Evolutionary conservation across 2,797 vertebrate species (phyloP).

Genomic region (Clarias laeviceps): DNA sequence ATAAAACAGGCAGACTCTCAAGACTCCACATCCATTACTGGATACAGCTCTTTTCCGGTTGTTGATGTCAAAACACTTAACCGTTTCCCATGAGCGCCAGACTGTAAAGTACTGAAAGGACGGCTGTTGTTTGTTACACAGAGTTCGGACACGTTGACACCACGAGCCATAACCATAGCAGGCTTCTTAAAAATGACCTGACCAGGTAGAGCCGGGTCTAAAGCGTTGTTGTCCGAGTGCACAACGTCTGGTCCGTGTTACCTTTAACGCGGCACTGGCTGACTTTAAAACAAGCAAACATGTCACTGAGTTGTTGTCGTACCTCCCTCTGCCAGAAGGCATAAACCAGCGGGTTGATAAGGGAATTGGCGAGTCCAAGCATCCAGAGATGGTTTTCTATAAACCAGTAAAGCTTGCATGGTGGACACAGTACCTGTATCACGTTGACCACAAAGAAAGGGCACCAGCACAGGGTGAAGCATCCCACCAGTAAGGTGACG

Average conservation of each 20-base stretch:
- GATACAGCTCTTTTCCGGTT: conserved; percentile 23
- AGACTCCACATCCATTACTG: conserved; percentile 49
- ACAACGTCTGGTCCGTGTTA: conserved; percentile 12
- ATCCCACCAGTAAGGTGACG: conserved; percentile 82
- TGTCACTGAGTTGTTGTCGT: conserved; percentile 75
- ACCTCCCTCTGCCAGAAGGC: conserved; percentile 88
- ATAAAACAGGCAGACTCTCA: conserved; percentile 11
- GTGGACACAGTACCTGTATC: conserved; percentile 76
- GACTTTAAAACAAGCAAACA: conserved; percentile 69
- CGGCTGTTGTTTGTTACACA: conserved; percentile 4
- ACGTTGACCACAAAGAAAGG: conserved; percentile 85
- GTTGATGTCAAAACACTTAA: conserved; percentile 43
- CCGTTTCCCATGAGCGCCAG: conserved; percentile 34
- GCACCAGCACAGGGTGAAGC: conserved; percentile 86
- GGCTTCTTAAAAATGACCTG: conserved; percentile 13
- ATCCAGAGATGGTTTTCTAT: conserved; percentile 87
- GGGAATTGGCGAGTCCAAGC: conserved; percentile 84
- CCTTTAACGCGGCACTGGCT: conserved; percentile 47
- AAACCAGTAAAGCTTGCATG: conserved; percentile 73
- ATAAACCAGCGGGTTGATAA: conserved; percentile 89
- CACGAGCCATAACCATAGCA: neutral
- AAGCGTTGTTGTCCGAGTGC: conserved; percentile 22
- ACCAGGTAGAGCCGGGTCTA: conserved; percentile 1
- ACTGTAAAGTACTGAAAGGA: conserved; percentile 17
- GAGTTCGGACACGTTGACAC: conserved; percentile 35